Evolutionary conservation across 2,113 vertebrate genomes (phyloP), one percentile per base, ranked within the genome.

Genomic region (Heliornis fulica): DNA sequence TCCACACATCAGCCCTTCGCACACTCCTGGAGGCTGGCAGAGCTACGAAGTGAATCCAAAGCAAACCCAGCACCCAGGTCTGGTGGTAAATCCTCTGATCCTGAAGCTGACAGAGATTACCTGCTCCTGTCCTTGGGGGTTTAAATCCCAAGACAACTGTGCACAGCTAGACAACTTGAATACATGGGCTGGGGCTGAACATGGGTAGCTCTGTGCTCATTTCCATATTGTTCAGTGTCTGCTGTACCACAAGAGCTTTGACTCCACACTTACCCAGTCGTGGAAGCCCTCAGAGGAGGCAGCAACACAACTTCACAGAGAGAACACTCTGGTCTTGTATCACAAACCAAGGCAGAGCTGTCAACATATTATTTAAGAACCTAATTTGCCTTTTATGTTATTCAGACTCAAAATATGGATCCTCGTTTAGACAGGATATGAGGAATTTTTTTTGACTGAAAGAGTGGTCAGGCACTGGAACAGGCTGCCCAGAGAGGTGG

Each of bases 301-400:
- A 72, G 64, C 54, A 84, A 64, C 64, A 68, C 1, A 0, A 59
- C 59, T 84, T 59, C 78, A 77, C 59, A 38, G 15, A 36, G 19
- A 64, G 51, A 87, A 71, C 61, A 59, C 66, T 82, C 80, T 89
- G 65, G 13, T 60, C 45, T 84, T 14, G 1, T 54, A 64, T 74
- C 87, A 87, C 64, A 87, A 54, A 43, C 22, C 48, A 59, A 80
- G 40, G 26, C 36, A 71, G 36, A 87, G n/a, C 48, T 87, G 57
- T 71, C 51, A 94, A 57, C 36, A 80, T 72, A 43, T 65, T 83
- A 83, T 92, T 94, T 83, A 94, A 87, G 51, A 53, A 51, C 6
- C 7, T 43, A 16, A 71, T 48, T 80, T 83, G 41, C 45, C 6
- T 40, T 25, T 38, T 64, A 54, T 60, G n/a, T n/a, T n/a, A n/a